These are phyloP conservation scores for Amblyraja radiata DNA, from an alignment of 2,797 vertebrate genomes.

Conservation along the genomic window DNA sequence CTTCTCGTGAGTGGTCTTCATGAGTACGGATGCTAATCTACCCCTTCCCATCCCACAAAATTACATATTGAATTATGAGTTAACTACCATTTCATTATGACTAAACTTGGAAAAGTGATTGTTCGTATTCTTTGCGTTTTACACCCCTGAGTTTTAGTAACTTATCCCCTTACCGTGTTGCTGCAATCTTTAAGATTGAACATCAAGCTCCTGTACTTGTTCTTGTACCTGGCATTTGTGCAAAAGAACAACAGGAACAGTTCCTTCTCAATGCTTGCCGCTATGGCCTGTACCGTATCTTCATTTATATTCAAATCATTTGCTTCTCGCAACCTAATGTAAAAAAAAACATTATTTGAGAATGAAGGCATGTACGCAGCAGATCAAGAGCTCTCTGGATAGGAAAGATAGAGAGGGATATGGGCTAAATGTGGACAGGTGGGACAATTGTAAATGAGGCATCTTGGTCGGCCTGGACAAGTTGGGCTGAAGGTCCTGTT, in stretches of 20 bases:
- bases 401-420: too few relatives aligned
- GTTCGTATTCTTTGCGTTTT: too few relatives aligned
- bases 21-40: too few relatives aligned
- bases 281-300: slow-evolving; percentile 40
- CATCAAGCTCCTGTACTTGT: slow-evolving; percentile 56
- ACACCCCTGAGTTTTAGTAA: neutral
- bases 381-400: neutral
- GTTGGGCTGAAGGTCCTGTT: too few relatives aligned
- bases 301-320: slow-evolving; percentile 41
- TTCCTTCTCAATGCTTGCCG: slow-evolving; percentile 48
- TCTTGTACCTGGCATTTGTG: slow-evolving; percentile 49
- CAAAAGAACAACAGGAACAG: slow-evolving; percentile 47
- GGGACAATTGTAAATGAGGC: too few relatives aligned
- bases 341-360: neutral
- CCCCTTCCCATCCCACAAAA: too few relatives aligned
- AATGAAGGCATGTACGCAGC: neutral
- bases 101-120: too few relatives aligned
- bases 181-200: slow-evolving; percentile 54
- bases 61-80: too few relatives aligned
- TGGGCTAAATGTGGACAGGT: too few relatives aligned
- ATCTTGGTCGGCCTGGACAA: too few relatives aligned
- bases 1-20: too few relatives aligned
- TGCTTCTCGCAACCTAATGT: slow-evolving; percentile 44
- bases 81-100: too few relatives aligned
- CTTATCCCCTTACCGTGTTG: slow-evolving; percentile 46